Evolutionary conservation across 2,113 vertebrate species (phyloP).

Genomic region (Nesoenas mayeri): DNA sequence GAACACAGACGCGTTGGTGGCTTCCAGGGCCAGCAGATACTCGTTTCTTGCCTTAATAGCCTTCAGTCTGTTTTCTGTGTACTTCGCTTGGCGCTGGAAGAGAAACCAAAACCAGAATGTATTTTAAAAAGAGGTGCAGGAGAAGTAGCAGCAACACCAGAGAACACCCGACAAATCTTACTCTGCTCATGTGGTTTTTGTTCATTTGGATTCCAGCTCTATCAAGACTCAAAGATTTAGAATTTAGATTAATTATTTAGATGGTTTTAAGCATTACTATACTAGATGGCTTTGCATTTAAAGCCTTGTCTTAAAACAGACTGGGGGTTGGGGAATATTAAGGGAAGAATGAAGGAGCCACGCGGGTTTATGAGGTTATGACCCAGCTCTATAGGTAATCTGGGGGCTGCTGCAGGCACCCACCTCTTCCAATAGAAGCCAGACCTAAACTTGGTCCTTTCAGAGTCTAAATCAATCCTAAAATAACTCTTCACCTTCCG

Average conservation of each 20-base stretch:
- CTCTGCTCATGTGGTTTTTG: neutral
- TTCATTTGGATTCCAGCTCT: slow-evolving; percentile 16
- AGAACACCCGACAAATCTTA: neutral
- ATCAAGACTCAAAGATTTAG: slow-evolving; percentile 25
- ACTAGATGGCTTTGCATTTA: neutral
- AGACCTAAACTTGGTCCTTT: neutral
- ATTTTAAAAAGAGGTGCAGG: neutral
- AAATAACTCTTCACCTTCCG: neutral
- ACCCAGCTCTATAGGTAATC: neutral
- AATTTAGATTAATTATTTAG: neutral
- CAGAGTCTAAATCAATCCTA: neutral
- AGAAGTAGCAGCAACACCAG: neutral
- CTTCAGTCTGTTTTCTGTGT: slow-evolving; percentile 97
- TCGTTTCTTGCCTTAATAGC: slow-evolving; percentile 97
- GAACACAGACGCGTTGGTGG: slow-evolving; percentile 96
- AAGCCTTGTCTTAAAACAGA: neutral
- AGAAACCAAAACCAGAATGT: neutral
- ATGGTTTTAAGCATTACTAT: neutral
- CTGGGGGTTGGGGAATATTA: neutral
- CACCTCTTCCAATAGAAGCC: neutral
- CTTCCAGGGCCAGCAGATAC: slow-evolving; percentile 94
- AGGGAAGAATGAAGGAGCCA: neutral
- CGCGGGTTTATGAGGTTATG: neutral
- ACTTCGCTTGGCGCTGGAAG: slow-evolving; percentile 94
- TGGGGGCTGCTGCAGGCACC: neutral